Percentiles rank a stretch among this genome's conserved stretches.
These are phyloP conservation scores for Epizoanthus scotinus DNA, from an alignment of 92 coral and sea anemone genomes.

Conservation along the genomic window DNA sequence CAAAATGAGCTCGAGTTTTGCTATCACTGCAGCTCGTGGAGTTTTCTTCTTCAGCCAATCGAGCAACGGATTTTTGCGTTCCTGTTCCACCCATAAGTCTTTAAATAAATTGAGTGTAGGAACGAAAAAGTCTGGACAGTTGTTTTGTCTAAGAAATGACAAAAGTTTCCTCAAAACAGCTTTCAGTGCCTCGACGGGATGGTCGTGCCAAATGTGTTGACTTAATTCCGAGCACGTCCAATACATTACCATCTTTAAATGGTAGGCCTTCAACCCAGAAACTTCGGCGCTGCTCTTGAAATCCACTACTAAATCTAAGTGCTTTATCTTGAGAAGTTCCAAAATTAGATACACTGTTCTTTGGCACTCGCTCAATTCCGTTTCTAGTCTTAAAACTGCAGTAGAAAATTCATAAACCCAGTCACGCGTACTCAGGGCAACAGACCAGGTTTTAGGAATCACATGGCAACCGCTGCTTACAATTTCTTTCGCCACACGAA, in stretches of 20 bases:
- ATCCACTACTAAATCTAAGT: not conserved
- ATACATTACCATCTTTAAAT: constrained; percentile 29
- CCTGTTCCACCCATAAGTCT: constrained; percentile 1
- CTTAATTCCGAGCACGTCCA: constrained; percentile 28
- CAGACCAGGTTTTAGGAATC: constrained; percentile 6
- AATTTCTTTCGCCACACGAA: constrained; percentile 18
- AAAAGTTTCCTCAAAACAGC: constrained; percentile 24
- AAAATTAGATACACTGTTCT: constrained; percentile 24
- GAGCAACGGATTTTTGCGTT: not conserved
- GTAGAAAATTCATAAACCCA: constrained; percentile 27
- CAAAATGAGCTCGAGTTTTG: constrained; percentile 6
- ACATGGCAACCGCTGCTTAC: constrained; percentile 10
- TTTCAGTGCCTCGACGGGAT: not conserved
- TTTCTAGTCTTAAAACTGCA: constrained; percentile 9
- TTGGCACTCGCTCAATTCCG: constrained; percentile 22
- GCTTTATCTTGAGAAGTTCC: constrained; percentile 14
- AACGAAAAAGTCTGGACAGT: constrained; percentile 32
- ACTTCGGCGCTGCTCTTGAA: constrained; percentile 4
- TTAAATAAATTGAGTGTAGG: constrained; percentile 18
- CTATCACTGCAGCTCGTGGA: constrained; percentile 8
- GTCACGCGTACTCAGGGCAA: not conserved
- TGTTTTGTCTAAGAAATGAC: constrained; percentile 14
- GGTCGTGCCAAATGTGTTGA: not conserved
- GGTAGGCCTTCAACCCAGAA: constrained; percentile 2
- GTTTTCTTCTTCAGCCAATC: not conserved